A percentile compares a stretch with the other conserved stretches of the same genome.
Evolutionary conservation across 2,797 vertebrate species (phyloP).

Genomic region (Liasis olivaceus): DNA sequence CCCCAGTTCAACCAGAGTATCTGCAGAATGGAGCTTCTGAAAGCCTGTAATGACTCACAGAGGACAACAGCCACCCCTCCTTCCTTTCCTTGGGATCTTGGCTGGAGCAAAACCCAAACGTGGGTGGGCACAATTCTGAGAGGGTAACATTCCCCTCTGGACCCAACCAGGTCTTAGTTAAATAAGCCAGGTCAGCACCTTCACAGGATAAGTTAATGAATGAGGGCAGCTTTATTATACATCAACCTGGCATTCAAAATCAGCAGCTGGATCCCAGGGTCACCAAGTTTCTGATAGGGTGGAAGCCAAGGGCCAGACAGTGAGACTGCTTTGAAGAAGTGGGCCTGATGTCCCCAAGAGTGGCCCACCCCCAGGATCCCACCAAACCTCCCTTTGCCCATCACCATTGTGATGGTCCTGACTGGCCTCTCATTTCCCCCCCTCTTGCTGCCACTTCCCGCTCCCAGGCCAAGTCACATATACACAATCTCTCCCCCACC

Average conservation of each 20-base stretch:
- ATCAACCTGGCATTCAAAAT: background rate
- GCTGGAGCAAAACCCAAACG: background rate
- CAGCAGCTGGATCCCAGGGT: background rate
- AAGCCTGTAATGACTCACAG: background rate
- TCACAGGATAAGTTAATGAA: background rate
- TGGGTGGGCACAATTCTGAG: background rate
- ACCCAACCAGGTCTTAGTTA: too few relatives aligned
- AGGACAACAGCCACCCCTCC: background rate
- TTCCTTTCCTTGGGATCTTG: background rate
- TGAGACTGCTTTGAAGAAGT: too few relatives aligned
- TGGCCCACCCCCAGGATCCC: too few relatives aligned
- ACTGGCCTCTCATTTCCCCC: too few relatives aligned
- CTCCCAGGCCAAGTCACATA: background rate
- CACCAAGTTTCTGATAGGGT: background rate
- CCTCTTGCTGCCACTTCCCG: too few relatives aligned
- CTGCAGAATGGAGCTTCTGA: background rate
- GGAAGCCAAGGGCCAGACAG: too few relatives aligned
- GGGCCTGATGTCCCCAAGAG: too few relatives aligned
- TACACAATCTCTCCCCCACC: background rate
- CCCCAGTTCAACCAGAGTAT: background rate
- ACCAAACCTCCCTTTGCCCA: too few relatives aligned
- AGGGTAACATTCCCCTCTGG: too few relatives aligned
- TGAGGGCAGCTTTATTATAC: background rate
- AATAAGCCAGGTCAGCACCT: background rate
- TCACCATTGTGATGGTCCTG: too few relatives aligned